A percentile compares a stretch with the other conserved stretches of the same genome.
Evolutionary conservation across 2,797 vertebrate species (phyloP).

Genomic region (Pempheris klunzingeri): DNA sequence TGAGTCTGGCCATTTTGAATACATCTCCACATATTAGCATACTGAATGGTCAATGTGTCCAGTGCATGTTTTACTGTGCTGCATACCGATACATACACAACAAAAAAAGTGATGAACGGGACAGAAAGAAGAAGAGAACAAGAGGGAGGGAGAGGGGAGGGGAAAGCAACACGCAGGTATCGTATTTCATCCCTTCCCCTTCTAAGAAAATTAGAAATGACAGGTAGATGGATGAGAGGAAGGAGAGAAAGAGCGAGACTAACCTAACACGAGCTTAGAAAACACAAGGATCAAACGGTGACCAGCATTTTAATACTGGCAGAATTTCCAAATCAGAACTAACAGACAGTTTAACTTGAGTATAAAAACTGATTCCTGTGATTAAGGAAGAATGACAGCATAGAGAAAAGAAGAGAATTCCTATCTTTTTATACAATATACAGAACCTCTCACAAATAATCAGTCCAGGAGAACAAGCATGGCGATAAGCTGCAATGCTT

Average conservation of each 20-base stretch:
- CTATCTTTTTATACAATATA: neutral
- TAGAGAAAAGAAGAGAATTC: neutral
- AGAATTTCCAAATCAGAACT: constrained; percentile 22
- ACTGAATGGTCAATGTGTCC: constrained; percentile 22
- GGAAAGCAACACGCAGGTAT: constrained; percentile 53
- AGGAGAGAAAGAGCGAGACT: constrained; percentile 21
- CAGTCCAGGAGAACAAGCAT: constrained; percentile 17
- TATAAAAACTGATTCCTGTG: neutral
- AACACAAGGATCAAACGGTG: constrained; percentile 11
- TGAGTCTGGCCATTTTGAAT: constrained; percentile 29
- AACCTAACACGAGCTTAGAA: constrained; percentile 9
- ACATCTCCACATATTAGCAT: constrained; percentile 48
- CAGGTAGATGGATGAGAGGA: constrained; percentile 49
- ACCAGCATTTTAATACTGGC: neutral
- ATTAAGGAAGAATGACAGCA: constrained; percentile 5
- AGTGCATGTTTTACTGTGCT: constrained; percentile 14
- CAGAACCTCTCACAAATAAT: neutral
- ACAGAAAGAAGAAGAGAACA: constrained; percentile 28
- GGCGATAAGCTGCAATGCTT: constrained; percentile 14
- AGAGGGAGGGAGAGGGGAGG: constrained; percentile 3
- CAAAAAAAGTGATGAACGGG: constrained; percentile 25
- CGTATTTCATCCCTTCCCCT: constrained; percentile 72
- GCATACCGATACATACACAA: constrained; percentile 17
- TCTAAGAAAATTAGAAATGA: constrained; percentile 61
- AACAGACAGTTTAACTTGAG: neutral